A percentile compares a stretch with the other conserved stretches of the same genome.
Evolutionary conservation across 2,888 invertebrate species (phyloP).

Genomic region (Panopea generosa): DNA sequence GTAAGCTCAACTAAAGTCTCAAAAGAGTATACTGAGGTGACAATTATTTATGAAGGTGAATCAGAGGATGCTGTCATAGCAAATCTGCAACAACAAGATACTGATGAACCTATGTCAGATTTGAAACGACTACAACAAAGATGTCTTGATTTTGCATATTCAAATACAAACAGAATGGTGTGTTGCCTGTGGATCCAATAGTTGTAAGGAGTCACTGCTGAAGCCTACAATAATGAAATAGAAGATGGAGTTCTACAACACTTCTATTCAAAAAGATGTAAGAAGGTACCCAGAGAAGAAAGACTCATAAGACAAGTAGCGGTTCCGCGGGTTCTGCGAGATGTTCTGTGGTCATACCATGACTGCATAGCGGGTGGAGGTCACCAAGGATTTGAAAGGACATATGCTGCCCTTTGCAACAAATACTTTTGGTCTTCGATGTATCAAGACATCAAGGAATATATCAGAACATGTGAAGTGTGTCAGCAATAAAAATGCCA

Average conservation of each 20-base stretch:
- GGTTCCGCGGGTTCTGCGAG: slow-evolving; percentile 12
- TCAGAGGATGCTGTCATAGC: background rate
- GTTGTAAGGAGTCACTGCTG: slow-evolving; percentile 8
- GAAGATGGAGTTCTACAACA: background rate
- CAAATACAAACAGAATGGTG: background rate
- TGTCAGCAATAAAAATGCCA: slow-evolving; percentile 50
- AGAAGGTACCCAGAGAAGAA: background rate
- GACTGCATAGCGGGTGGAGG: too few relatives aligned
- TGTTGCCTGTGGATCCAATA: slow-evolving; percentile 4
- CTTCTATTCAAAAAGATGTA: slow-evolving; percentile 11
- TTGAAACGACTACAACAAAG: background rate
- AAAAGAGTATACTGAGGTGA: background rate
- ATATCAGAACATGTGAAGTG: slow-evolving; percentile 41
- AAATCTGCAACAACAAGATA: background rate
- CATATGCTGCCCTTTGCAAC: too few relatives aligned
- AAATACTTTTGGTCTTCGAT: slow-evolving; percentile 63
- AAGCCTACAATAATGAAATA: slow-evolving; percentile 15
- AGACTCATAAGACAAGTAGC: slow-evolving; percentile 7
- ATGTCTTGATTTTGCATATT: background rate
- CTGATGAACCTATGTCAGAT: background rate
- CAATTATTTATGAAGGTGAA: background rate
- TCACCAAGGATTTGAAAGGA: too few relatives aligned
- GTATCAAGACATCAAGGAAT: slow-evolving; percentile 45
- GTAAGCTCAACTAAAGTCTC: background rate
- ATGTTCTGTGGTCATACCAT: slow-evolving; percentile 61